Conservation (phyloP, 1,140 invertebrate genomes). For the Zelostemma sp. region DNA sequence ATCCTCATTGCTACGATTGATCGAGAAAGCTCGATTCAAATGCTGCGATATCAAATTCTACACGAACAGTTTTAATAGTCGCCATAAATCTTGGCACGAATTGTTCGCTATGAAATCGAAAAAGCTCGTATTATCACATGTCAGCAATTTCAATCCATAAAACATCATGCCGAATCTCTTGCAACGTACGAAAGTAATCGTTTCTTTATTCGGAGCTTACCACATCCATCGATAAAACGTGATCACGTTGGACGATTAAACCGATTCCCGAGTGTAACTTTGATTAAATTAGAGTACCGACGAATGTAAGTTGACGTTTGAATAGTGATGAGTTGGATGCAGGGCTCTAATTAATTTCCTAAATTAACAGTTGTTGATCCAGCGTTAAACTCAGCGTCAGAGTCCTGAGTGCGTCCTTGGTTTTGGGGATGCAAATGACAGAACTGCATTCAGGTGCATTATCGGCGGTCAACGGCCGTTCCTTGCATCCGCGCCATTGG, state of each 20-base stretch:
- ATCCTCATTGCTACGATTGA: constrained; percentile 29
- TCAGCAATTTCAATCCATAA: constrained; percentile 14
- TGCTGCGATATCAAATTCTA: constrained; percentile 26
- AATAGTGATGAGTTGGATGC: constrained; percentile 23
- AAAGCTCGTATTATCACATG: constrained; percentile 25
- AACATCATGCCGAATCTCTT: not conserved
- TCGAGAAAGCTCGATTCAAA: constrained; percentile 24
- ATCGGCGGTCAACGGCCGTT: constrained; percentile 28
- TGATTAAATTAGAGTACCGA: constrained; percentile 12
- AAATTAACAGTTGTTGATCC: constrained; percentile 24
- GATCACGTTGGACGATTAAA: not conserved
- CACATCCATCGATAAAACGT: no score
- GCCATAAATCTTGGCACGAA: constrained; percentile 39
- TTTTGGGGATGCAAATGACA: constrained; percentile 31
- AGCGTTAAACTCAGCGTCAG: constrained; percentile 16
- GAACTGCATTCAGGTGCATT: constrained; percentile 29
- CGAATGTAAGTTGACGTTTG: constrained; percentile 20
- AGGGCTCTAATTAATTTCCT: constrained; percentile 29
- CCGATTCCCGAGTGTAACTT: not conserved
- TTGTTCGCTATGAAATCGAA: constrained; percentile 20
- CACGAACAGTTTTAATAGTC: constrained; percentile 43
- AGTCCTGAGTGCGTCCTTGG: constrained; percentile 21
- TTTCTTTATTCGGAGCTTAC: no score
- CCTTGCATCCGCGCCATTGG: constrained; percentile 30
- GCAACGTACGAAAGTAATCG: no score